Conservation (phyloP, 1,140 invertebrate species). For the Pentalonia nigronervosa region DNA sequence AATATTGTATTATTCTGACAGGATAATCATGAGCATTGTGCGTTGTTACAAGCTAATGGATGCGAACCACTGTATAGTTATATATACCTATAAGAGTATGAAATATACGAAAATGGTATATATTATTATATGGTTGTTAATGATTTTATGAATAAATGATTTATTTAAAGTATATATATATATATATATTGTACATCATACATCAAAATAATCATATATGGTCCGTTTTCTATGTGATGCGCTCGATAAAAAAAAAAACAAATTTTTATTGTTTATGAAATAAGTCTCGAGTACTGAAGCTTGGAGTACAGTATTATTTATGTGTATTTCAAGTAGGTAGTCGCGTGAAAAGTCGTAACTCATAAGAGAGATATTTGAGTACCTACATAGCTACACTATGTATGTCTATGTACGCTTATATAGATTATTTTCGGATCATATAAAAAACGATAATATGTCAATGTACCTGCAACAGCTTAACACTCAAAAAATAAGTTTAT, state of each 20-base stretch:
- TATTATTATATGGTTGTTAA: constrained; percentile 11
- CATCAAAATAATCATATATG: neutral
- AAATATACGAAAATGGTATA: neutral
- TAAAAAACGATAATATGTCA: neutral
- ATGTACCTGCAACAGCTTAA: neutral
- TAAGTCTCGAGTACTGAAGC: neutral
- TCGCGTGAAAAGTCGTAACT: neutral
- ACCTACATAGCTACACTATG: neutral
- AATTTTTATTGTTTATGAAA: neutral
- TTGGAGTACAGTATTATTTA: neutral
- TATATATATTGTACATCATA: neutral
- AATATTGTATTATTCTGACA: neutral
- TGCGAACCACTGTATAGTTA: neutral
- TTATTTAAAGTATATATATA: neutral
- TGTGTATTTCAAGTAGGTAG: neutral
- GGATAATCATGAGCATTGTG: neutral
- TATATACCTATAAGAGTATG: neutral
- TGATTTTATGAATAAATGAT: neutral
- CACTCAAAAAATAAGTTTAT: neutral
- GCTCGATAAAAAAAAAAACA: neutral
- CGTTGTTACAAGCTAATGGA: neutral
- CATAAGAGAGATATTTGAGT: neutral
- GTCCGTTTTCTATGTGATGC: neutral
- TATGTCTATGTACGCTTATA: too few species aligned
- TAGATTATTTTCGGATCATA: neutral